Base-by-base conservation (phyloP, 1,140 invertebrate species). In the Monomorium pharaonis region DNA sequence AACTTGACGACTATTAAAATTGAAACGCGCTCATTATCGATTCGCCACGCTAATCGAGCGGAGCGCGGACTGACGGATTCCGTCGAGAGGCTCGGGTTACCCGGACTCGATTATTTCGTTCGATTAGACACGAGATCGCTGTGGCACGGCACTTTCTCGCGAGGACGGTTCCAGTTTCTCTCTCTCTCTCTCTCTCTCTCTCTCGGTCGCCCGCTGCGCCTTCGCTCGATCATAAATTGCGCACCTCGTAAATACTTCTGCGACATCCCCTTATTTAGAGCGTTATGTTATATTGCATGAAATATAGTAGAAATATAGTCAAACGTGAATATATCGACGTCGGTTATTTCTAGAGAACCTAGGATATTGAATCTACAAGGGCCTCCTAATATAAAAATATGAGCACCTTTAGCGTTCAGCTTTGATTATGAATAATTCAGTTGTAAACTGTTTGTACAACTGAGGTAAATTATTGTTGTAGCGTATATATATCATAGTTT, bases 1-100 rank as follows among this genome's bases (percentile, higher is more conserved):
- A 51, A 84, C 44, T 81, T 83, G 78, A 83, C 67, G 78, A 83
- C 51, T 74, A 83, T 74, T 83, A 83, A 74, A 74, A 83, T 74
- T 58, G 67, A 83, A 74, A 83, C 67, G 78, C 78, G 67, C 78
- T 76, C 74, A 76, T 84, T 84, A 84, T 78, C 58, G 72, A 84
- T 84, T 63, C 78, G 78, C 44, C 44, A 78, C 30, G 74, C 37
- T 78, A 63, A 78, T 84, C 72, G 58, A 63, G 44, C 72, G 63
- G 30, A 37, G 63, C 18, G 65, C 27, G 37, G 9, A 44, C 37
- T 83, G 24, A 58, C 54, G 67, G 67, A 83, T 83, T 83, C 51
- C 67, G 24, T 27, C n/a, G 37, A 37, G 37, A 10, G 24, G 67
- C 30, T 83, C 78, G 78, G 27, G 51, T 83, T 83, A 83, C 78